Base-by-base conservation (phyloP, 2,888 invertebrate species). In the Dolomedes plantarius region DNA sequence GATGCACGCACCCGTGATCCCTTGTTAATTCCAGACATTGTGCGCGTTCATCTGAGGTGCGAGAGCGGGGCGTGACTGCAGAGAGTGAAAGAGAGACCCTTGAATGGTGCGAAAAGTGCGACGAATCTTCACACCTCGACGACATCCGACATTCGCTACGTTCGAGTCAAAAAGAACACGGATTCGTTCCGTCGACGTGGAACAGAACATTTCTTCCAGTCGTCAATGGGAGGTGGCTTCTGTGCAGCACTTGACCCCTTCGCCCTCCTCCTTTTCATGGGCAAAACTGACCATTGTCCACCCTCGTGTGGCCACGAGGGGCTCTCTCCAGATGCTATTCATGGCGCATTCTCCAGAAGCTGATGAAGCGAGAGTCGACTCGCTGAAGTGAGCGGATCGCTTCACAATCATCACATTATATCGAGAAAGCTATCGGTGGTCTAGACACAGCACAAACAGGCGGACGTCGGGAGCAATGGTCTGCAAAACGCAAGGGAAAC, bases 41-140 rank as follows among this genome's bases (percentile, higher is more conserved):
- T 56, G 19, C 23, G 23, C 56, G 23, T 56, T 19, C 56, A 56
- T 56, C 56, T 56, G 5, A 3, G 56, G 23, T 16, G n/a, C 23
- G 56, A 16, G 56, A 56, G 11, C 56, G 16, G 56, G 56, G 56
- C 56, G 56, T 56, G 56, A 56, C 56, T 5, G 56, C 3, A 3
- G 16, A 13, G 56, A 56, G 23, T 56, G 56, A 56, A 56, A 56
- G 23, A 46, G 41, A 56, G 23, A 19, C 1, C 56, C 56, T 36
- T 36, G 36, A 36, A 36, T 36, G 36, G 36, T 36, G 6, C 9
- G 9, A 7, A 36, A 36, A 56, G 23, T 56, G 56, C 56, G 56
- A 23, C 56, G 56, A 56, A 56, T 56, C 56, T 23, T 19, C 56
- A 23, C 56, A 23, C 56, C 56, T 56, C 56, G 56, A 56, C 56